Evolutionary conservation across 2,113 vertebrate genomes (phyloP).

Genomic region (Bettongia penicillata): DNA sequence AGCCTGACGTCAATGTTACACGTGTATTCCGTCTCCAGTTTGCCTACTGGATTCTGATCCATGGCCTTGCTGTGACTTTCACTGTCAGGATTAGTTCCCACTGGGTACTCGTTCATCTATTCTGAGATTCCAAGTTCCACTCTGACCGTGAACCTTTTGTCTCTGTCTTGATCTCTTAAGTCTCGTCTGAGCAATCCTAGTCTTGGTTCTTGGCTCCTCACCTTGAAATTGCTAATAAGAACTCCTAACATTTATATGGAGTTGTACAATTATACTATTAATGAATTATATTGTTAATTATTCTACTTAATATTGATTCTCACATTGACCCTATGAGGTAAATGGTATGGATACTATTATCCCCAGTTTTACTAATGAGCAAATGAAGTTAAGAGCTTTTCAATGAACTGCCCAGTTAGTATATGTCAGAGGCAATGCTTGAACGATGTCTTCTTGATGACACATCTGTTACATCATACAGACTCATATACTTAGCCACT

Average conservation of each 20-base stretch:
- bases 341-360: background rate
- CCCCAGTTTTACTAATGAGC: background rate
- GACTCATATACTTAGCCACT: background rate
- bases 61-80: no score
- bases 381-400: background rate
- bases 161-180: background rate
- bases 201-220: background rate
- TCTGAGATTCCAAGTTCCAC: background rate
- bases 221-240: background rate
- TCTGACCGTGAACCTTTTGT: background rate
- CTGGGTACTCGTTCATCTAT: background rate
- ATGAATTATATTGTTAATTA: no score
- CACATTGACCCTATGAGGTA: background rate
- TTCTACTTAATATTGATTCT: background rate
- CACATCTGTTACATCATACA: background rate
- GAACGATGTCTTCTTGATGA: background rate
- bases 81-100: background rate
- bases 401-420: background rate
- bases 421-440: background rate
- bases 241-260: background rate
- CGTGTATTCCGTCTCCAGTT: no score
- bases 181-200: background rate
- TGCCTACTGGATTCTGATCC: no score
- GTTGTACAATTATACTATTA: background rate
- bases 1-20: no score